Evolutionary conservation across 2,888 invertebrate species (phyloP), one percentile per base, ranked within the genome.

Genomic region (Dryomyza anilis): DNA sequence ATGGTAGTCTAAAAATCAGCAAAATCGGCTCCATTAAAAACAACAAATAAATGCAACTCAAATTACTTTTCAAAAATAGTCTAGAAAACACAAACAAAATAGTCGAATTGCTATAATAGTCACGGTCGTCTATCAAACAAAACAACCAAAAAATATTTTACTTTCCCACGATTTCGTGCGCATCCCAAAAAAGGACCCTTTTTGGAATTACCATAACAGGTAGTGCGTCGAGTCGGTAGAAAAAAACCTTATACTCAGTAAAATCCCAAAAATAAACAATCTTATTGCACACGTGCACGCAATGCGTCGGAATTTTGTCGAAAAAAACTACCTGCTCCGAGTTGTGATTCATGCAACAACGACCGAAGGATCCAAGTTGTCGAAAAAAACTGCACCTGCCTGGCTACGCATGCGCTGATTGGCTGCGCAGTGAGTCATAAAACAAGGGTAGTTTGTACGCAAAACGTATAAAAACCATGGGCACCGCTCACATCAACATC

Each of bases 401-500:
- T 7, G 3, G 16, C n/a, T 12, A 53, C 29, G 55, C 39, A 23
- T 10, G 2, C 30, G 29, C 39, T 57, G 64, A 66, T 66, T 66
- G 66, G 66, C 48, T 53, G 52, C 36, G 4, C 43, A 10, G 5
- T 14, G 23, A 16, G 21, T 16, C 27, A n/a, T n/a, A n/a, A 25
- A 14, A n/a, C 43, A 71, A 69, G 77, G 74, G 73, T 71, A 69
- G 72, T 67, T 71, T 6, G 14, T 4, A 30, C 30, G 25, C 57
- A 43, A 65, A 29, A 27, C 7, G 69, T 78, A 78, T 79, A 80
- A 75, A 72, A 71, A 57, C 39, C 58, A n/a, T n/a, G n/a, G n/a
- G n/a, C n/a, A n/a, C n/a, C n/a, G n/a, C n/a, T n/a, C n/a, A n/a
- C n/a, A n/a, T n/a, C 10, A n/a, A 2, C 67, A 79, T 72, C 80